phyloP scores from a whole-genome alignment of 2,888 invertebrate genomes.

The Plebejus melissa region DNA sequence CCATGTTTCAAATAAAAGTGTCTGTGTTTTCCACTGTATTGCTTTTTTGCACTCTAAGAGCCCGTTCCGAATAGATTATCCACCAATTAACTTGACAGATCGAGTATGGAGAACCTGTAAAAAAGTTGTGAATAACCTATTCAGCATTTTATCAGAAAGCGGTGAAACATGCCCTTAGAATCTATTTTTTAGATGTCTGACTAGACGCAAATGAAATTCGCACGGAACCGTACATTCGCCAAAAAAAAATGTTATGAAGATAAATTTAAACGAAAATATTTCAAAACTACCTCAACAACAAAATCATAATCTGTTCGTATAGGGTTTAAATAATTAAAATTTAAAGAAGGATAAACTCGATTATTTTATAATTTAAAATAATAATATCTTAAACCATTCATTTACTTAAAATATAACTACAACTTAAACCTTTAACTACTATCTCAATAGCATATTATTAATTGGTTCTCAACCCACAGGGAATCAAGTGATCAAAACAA shows the following conservation, averaged over 20 bases:
- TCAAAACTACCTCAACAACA: too few species aligned
- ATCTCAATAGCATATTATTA: too few species aligned
- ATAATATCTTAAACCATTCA: background rate
- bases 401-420: background rate
- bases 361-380: too few species aligned
- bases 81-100: too few species aligned
- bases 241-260: background rate
- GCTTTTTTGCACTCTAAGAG: background rate
- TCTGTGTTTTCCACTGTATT: background rate
- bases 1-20: background rate
- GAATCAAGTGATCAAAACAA: slow-evolving; percentile 24
- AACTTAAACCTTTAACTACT: background rate
- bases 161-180: too few species aligned
- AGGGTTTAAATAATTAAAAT: too few species aligned
- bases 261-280: background rate
- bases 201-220: background rate
- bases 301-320: too few species aligned
- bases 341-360: too few species aligned
- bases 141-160: too few species aligned
- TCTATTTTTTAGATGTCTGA: background rate
- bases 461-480: background rate
- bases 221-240: too few species aligned
- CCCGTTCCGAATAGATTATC: background rate
- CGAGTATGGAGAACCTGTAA: too few species aligned
- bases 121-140: too few species aligned